These are phyloP conservation scores for Narcine bancroftii DNA, from an alignment of 2,113 vertebrate genomes.

Conservation along the genomic window DNA sequence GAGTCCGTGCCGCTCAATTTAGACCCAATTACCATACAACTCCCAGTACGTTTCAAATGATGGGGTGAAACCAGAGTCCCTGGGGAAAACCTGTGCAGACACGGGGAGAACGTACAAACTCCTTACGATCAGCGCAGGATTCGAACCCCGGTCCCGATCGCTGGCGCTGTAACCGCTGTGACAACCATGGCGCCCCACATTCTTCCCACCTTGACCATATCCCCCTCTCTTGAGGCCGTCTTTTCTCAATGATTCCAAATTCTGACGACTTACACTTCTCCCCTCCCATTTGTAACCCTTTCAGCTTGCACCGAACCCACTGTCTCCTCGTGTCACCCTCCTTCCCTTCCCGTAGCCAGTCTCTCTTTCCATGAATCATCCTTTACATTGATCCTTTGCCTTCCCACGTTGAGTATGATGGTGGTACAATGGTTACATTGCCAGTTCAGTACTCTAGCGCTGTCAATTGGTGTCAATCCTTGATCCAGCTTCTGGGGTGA, in stretches of 20 bases:
- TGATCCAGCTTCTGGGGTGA: no score
- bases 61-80: no score
- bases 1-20: no score
- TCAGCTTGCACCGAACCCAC: slow-evolving; percentile 28
- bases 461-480: no score
- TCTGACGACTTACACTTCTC: neutral
- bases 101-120: no score
- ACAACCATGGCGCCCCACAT: slow-evolving; percentile 51
- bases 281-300: slow-evolving; percentile 21
- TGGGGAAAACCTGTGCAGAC: no score
- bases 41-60: no score
- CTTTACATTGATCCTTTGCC: neutral
- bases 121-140: no score
- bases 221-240: slow-evolving; percentile 40
- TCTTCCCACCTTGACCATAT: slow-evolving; percentile 44
- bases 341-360: slow-evolving; percentile 38
- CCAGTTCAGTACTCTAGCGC: no score
- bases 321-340: slow-evolving; percentile 38
- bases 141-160: no score
- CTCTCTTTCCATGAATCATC: neutral
- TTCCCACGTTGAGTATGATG: neutral
- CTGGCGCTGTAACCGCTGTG: slow-evolving; percentile 44
- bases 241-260: slow-evolving; percentile 37
- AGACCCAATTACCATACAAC: no score
- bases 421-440: no score